Percentiles rank a stretch among this genome's conserved stretches.
Evolutionary conservation across 92 coral and sea anemone species (phyloP).

Genomic region (Ricordea florida): DNA sequence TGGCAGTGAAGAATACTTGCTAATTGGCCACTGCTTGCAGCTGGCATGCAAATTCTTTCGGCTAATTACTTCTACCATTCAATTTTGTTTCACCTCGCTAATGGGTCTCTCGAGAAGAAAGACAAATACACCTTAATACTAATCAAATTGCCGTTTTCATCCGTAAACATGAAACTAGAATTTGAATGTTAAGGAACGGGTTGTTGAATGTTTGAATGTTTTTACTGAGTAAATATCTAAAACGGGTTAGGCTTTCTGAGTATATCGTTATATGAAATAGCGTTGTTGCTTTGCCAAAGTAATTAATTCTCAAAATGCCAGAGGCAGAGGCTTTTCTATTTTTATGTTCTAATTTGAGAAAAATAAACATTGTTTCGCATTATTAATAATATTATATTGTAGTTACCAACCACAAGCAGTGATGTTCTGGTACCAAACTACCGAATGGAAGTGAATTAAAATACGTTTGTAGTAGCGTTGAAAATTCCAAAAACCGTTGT

Average conservation of each 20-base stretch:
- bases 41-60: slow-evolving; percentile 39
- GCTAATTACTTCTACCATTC: slow-evolving; percentile 18
- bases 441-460: background rate
- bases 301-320: slow-evolving; percentile 10
- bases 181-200: background rate
- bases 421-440: slow-evolving; percentile 24
- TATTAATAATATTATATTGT: background rate
- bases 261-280: background rate
- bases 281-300: background rate
- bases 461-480: background rate
- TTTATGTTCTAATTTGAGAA: background rate
- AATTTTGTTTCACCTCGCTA: slow-evolving; percentile 26
- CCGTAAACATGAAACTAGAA: background rate
- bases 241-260: no score
- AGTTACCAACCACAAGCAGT: slow-evolving; percentile 25
- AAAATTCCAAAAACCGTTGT: background rate
- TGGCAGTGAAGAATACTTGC: slow-evolving; percentile 6
- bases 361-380: slow-evolving; percentile 6
- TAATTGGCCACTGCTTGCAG: slow-evolving; percentile 48
- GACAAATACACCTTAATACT: no score
- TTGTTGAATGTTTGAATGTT: no score
- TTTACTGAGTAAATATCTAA: no score
- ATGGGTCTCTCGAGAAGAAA: slow-evolving; percentile 36
- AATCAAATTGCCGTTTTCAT: background rate
- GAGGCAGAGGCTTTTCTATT: slow-evolving; percentile 20